These are phyloP conservation scores for Nyctibius grandis DNA, from an alignment of 2,797 vertebrate species.

Conservation along the genomic window DNA sequence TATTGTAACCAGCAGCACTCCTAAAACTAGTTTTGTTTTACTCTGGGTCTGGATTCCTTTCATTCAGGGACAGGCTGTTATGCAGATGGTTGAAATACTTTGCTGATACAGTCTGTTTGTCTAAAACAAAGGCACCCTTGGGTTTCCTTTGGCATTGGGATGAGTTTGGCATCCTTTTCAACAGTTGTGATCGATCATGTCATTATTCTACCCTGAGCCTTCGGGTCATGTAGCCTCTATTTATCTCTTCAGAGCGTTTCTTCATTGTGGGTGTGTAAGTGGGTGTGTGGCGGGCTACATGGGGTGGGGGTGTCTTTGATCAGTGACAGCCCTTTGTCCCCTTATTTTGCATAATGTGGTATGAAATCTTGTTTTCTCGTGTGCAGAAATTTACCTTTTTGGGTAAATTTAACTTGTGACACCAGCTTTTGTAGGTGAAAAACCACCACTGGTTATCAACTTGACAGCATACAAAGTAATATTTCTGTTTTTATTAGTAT, in stretches of 20 bases:
- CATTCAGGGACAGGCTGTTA: not conserved
- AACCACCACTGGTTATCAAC: not conserved
- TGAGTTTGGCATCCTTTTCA: not conserved
- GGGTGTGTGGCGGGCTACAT: rapidly evolving
- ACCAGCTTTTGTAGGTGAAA: not conserved
- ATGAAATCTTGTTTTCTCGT: not conserved
- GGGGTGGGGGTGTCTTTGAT: not conserved
- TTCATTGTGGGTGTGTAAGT: not conserved
- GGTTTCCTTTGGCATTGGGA: not conserved
- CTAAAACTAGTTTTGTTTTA: not conserved
- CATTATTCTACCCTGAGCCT: not conserved
- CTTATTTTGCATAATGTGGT: not conserved
- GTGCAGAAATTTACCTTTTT: not conserved
- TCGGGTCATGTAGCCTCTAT: not conserved
- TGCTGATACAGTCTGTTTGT: not conserved
- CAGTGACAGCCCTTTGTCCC: not conserved
- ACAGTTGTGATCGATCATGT: not conserved
- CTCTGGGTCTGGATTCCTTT: not conserved
- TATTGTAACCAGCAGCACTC: not conserved
- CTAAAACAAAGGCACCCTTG: not conserved
- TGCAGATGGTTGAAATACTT: not conserved
- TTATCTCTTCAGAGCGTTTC: not conserved
- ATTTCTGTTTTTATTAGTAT: not conserved
- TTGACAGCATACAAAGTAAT: not conserved
- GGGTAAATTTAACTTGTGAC: not conserved